phyloP scores from a whole-genome alignment of 1,140 invertebrate genomes.

The Heliconius melpomene region DNA sequence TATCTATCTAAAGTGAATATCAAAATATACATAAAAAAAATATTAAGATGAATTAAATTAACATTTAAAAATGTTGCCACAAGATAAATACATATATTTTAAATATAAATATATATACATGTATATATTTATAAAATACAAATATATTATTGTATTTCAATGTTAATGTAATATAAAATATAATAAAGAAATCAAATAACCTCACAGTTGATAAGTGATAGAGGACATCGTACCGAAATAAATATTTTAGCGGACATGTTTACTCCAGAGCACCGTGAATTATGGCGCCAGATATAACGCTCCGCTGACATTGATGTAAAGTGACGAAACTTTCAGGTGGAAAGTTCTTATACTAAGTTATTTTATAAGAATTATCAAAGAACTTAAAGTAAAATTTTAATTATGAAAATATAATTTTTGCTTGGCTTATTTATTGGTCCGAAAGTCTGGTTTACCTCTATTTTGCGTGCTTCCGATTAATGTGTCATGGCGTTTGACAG shows the following conservation, averaged over 20 bases:
- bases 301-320: slow-evolving; percentile 28
- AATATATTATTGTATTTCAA: neutral
- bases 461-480: slow-evolving; percentile 33
- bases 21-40: neutral
- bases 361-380: neutral
- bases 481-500: slow-evolving; percentile 38
- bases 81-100: neutral
- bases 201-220: neutral
- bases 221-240: slow-evolving; percentile 45
- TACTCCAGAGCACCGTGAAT: slow-evolving; percentile 47
- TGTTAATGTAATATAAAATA: neutral
- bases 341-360: slow-evolving; percentile 13
- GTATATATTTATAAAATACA: neutral
- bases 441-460: slow-evolving; percentile 9
- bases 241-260: slow-evolving; percentile 56
- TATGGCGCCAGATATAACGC: slow-evolving; percentile 53
- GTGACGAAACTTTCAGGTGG: slow-evolving; percentile 31
- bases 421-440: too few species aligned
- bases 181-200: neutral
- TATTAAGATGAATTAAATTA: neutral
- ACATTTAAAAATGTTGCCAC: neutral
- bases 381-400: neutral
- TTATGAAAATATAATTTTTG: neutral
- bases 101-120: too few species aligned
- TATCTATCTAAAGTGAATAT: neutral